Conservation (phyloP, 1,140 invertebrate species). For the Neoseiulus cucumeris region DNA sequence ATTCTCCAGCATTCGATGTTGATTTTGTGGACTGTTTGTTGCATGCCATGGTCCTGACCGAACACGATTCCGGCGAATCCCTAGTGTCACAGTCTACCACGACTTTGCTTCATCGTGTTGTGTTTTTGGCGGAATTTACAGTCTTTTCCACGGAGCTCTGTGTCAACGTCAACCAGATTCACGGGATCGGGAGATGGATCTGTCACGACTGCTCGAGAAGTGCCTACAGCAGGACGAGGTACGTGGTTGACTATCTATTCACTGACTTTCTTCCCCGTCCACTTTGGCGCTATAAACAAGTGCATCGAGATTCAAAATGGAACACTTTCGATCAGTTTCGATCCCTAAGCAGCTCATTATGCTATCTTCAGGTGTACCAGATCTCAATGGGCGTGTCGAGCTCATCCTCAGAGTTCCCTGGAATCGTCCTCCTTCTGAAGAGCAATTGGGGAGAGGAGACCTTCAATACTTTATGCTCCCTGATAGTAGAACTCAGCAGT, state of each 20-base stretch:
- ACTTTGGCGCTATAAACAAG: no score
- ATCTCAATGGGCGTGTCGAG: not conserved
- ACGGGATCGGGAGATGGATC: conserved; percentile 4
- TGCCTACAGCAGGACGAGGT: conserved; percentile 9
- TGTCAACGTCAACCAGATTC: conserved; percentile 1
- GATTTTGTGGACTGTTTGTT: no score
- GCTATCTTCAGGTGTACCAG: not conserved
- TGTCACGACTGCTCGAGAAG: conserved; percentile 5
- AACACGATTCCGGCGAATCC: no score
- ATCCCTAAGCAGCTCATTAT: not conserved
- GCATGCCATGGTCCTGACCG: no score
- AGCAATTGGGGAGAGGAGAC: not conserved
- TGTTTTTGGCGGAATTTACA: not conserved
- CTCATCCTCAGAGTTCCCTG: not conserved
- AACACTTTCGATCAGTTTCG: not conserved
- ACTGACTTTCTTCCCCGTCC: not conserved
- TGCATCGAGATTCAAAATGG: no score
- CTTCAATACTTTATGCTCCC: not conserved
- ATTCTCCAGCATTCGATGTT: no score
- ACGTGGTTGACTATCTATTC: not conserved
- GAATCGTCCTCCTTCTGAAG: not conserved
- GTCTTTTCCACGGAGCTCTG: conserved; percentile 5
- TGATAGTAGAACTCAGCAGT: conserved; percentile 3
- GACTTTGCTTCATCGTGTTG: no score
- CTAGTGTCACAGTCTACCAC: no score